phyloP scores from a whole-genome alignment of 2,888 invertebrate species.

The Melitaea athalia region DNA sequence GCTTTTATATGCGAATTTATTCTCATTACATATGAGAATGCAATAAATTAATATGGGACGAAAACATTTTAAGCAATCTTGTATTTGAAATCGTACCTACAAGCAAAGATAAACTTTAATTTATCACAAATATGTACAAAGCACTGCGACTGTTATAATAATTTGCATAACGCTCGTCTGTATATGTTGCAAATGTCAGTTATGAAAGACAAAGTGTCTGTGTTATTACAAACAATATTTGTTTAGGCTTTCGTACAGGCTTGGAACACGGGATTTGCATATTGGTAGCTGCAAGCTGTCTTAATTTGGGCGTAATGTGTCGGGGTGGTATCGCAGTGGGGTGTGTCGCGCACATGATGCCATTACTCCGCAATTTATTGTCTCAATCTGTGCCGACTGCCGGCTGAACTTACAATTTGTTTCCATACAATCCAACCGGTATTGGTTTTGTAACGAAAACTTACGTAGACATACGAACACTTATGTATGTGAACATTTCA shows the following conservation, averaged over 20 bases:
- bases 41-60: no score
- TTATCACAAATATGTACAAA: slow-evolving; percentile 21
- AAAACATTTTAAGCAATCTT: no score
- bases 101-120: neutral
- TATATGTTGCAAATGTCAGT: slow-evolving; percentile 46
- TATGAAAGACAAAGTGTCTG: slow-evolving; percentile 45
- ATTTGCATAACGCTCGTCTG: slow-evolving; percentile 39
- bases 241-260: slow-evolving; percentile 57
- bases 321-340: slow-evolving; percentile 49
- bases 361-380: slow-evolving; percentile 73
- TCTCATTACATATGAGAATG: no score
- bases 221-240: slow-evolving; percentile 63
- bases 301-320: slow-evolving; percentile 75
- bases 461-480: neutral
- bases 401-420: slow-evolving; percentile 48
- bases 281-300: slow-evolving; percentile 75
- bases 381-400: slow-evolving; percentile 58
- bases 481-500: neutral
- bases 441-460: slow-evolving; percentile 30
- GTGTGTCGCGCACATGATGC: slow-evolving; percentile 65
- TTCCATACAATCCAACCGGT: slow-evolving; percentile 33
- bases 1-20: no score
- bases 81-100: no score
- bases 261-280: slow-evolving; percentile 67
- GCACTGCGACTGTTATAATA: slow-evolving; percentile 18